Evolutionary conservation across 2,113 vertebrate species (phyloP).

Genomic region (Trematocara marginatum): DNA sequence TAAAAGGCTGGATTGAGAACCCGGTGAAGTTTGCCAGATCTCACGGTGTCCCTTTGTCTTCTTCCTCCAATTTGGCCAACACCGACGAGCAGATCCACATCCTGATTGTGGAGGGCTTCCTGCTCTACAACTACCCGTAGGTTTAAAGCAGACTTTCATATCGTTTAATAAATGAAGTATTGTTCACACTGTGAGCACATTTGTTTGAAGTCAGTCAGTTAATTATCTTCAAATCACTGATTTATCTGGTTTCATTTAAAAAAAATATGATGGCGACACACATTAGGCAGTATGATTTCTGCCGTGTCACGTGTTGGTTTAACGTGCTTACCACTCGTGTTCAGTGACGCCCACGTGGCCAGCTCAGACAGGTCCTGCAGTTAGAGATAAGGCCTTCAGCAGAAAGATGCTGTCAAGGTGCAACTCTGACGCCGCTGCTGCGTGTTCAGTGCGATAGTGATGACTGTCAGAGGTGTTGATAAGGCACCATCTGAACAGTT

Average conservation of each 20-base stretch:
- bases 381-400: constrained; percentile 48
- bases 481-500: not conserved
- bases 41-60: constrained; percentile 65
- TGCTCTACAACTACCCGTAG: constrained; percentile 78
- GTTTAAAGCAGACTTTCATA: not conserved
- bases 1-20: constrained; percentile 77
- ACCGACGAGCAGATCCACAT: constrained; percentile 68
- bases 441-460: not conserved
- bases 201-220: not conserved
- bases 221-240: not conserved
- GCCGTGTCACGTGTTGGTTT: not conserved
- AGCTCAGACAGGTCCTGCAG: not conserved
- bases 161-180: not conserved
- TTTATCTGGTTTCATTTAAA: not conserved
- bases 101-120: constrained; percentile 78
- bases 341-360: not conserved
- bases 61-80: constrained; percentile 22
- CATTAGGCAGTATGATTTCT: not conserved
- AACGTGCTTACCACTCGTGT: not conserved
- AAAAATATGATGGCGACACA: not conserved
- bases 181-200: not conserved
- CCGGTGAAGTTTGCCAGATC: constrained; percentile 79
- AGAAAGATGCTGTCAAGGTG: constrained; percentile 4
- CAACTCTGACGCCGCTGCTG: not conserved
- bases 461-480: not conserved